Conservation (phyloP, 2,888 invertebrate species). For the Hypomecis atomaria region DNA sequence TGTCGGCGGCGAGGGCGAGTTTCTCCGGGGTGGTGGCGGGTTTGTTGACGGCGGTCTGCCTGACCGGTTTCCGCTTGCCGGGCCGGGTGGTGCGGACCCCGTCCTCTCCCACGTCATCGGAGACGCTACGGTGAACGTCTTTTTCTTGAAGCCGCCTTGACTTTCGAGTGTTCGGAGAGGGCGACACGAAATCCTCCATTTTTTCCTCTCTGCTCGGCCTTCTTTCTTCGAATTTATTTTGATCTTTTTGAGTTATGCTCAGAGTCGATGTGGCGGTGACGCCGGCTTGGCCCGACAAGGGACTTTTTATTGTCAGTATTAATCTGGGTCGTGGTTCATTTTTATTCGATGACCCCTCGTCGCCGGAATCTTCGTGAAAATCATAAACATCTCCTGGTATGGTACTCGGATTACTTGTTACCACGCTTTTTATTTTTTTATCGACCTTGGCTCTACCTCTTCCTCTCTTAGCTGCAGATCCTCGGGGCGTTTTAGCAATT, state of each 20-base stretch:
- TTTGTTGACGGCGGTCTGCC: constrained; percentile 77
- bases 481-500: constrained; percentile 73
- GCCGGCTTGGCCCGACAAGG: constrained; percentile 77
- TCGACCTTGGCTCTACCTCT: constrained; percentile 81
- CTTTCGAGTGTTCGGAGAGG: constrained; percentile 89
- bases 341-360: constrained; percentile 85
- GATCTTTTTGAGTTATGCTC: constrained; percentile 71
- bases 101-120: constrained; percentile 96
- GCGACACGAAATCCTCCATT: constrained; percentile 86
- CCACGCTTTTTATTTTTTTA: constrained; percentile 76
- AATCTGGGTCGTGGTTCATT: constrained; percentile 88
- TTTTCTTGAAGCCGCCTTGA: constrained; percentile 92
- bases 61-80: constrained; percentile 82
- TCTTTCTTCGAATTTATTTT: constrained; percentile 58
- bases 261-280: constrained; percentile 72
- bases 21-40: constrained; percentile 56
- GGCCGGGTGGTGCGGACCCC: constrained; percentile 31
- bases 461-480: constrained; percentile 73
- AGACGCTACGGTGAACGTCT: constrained; percentile 89
- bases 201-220: constrained; percentile 75
- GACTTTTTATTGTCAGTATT: constrained; percentile 92
- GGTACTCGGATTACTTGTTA: constrained; percentile 83
- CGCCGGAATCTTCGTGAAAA: constrained; percentile 95
- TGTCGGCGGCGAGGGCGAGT: constrained; percentile 56
- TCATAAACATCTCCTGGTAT: constrained; percentile 93